Evolutionary conservation across 2,113 vertebrate genomes (phyloP).

Genomic region (Cyphomyrus discorhynchus): DNA sequence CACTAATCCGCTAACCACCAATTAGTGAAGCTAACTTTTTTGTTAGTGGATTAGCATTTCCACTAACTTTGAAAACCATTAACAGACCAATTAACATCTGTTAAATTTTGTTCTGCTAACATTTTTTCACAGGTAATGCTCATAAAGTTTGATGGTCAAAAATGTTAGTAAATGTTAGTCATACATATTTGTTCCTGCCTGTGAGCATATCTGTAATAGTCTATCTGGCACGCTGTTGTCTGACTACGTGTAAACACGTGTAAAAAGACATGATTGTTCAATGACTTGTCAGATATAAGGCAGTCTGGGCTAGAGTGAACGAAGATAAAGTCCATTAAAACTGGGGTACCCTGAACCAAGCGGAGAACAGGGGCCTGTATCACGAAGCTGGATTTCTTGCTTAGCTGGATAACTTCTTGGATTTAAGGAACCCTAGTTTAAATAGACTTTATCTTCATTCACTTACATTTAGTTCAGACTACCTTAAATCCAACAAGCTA

Average conservation of each 20-base stretch:
- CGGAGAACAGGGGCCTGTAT: neutral
- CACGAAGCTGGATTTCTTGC: neutral
- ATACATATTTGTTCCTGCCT: neutral
- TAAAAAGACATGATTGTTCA: neutral
- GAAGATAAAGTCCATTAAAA: neutral
- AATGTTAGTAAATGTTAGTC: neutral
- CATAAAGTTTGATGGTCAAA: neutral
- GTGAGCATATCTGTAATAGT: no score
- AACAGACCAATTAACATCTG: neutral
- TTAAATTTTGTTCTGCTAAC: neutral
- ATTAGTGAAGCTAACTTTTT: neutral
- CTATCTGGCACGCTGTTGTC: no score
- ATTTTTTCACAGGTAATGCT: neutral
- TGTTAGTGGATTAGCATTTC: neutral
- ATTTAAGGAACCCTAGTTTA: neutral
- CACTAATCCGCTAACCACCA: neutral
- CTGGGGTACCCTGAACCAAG: neutral
- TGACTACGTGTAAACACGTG: neutral
- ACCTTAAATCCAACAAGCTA: neutral
- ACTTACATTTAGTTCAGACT: neutral
- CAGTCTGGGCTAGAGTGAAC: neutral
- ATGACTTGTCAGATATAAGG: neutral
- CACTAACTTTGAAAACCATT: neutral
- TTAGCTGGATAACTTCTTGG: neutral
- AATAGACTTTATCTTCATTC: neutral